Evolutionary conservation across 1,140 invertebrate species (phyloP), one percentile per base, ranked within the genome.

Genomic region (Lepidurus arcticus): DNA sequence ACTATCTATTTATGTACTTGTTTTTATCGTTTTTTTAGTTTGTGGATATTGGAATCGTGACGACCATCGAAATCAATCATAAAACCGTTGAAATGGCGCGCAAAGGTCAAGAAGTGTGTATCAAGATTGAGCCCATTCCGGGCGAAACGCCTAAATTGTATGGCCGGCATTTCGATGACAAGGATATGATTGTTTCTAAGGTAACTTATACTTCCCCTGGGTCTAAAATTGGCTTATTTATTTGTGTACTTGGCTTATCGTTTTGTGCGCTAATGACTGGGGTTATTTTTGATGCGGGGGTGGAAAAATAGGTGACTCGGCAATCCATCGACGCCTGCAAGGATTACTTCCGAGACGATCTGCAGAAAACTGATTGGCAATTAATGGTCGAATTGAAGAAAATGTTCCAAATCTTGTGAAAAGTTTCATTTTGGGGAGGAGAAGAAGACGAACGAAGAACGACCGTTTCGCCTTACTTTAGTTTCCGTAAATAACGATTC

Each of bases 261-360:
- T 73, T 43, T 77, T 74, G 34, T 78, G 74, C 44, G 24, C 26
- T 76, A 24, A 73, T 79, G 47, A 21, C 34, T 79, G 53, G n/a
- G 26, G 8, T 45, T 79, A 43, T 16, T 42, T 73, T 79, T 34
- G 42, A 24, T 75, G 16, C 43, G 11, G 7, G 13, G 73, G 24
- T 76, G 75, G n/a, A 26, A 42, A 44, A 80, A 42, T 75, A 53
- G 16, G 44, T 79, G 77, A 73, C 92, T 42, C 90, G 98, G 76
- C 93, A 97, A 82, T 98, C 96, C 73, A 99, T 99, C 82, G 97
- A 99, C 86, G 96, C 95, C 4, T 98, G 98, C 86, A 99, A 99
- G 86, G 93, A 98, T 80, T 98, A 99, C 87, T 99, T 99, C 90
- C 90, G 98, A 78, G 96, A 98, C 81, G 98, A 99, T 85, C 88